A percentile compares a stretch with the other conserved stretches of the same genome.
Conservation (phyloP, 2,888 invertebrate genomes). For the Myopa testacea region DNA sequence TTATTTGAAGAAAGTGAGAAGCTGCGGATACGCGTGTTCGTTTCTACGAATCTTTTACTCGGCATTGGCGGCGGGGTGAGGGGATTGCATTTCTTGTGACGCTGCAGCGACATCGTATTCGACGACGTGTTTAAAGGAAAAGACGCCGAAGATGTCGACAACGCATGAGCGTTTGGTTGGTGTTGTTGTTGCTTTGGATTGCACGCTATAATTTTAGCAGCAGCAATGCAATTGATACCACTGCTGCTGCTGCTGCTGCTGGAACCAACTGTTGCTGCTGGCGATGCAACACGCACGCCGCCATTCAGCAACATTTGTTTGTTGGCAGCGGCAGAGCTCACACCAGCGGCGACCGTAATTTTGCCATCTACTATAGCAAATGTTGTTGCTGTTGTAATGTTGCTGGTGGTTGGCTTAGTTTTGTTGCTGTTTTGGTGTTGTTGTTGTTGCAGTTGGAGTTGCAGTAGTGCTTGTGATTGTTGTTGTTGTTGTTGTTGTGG, state of each 20-base stretch:
- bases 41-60: constrained; percentile 62
- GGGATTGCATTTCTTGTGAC: constrained; percentile 56
- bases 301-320: constrained; percentile 51
- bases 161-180: background rate
- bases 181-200: constrained; percentile 21
- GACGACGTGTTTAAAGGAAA: constrained; percentile 36
- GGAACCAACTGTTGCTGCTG: constrained; percentile 47
- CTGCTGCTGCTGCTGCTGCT: constrained; percentile 42
- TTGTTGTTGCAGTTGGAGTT: constrained; percentile 23
- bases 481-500: constrained; percentile 38
- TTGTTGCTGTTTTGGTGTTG: constrained; percentile 45
- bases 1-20: constrained; percentile 67
- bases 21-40: constrained; percentile 63
- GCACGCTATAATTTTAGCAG: constrained; percentile 40
- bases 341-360: constrained; percentile 32
- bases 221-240: constrained; percentile 39
- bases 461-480: constrained; percentile 14
- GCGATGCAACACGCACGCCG: constrained; percentile 52
- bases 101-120: constrained; percentile 44
- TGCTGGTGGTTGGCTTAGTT: constrained; percentile 34
- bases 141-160: constrained; percentile 4
- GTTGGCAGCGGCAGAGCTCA: constrained; percentile 45
- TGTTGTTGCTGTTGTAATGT: constrained; percentile 35
- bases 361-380: constrained; percentile 46
- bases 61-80: constrained; percentile 66